Evolutionary conservation across 2,797 vertebrate genomes (phyloP), one percentile per base, ranked within the genome.

Genomic region (Pterois miles): DNA sequence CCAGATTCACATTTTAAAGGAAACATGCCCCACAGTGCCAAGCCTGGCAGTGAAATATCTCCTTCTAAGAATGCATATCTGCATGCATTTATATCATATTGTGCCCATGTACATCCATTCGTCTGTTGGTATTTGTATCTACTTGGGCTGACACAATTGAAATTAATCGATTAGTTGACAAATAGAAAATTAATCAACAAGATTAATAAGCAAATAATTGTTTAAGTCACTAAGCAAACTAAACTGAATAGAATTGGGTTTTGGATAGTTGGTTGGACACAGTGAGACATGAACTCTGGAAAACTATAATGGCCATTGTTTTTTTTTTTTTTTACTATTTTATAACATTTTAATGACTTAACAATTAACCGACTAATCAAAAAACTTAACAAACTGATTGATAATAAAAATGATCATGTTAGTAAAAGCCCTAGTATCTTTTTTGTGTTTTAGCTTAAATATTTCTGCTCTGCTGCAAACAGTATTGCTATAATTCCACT

Each of bases 1-100:
- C 48, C 18, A 52, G 14, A 69, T 69, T 79, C 53, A 36, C 25
- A 36, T 75, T 78, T 74, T 38, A 27, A 68, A 66, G 34, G 10
- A 67, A 34, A 11, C 29, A 57, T 33, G 58, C 63, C 7, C 46
- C 22, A 18, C 3, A 22, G 2, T 62, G 14, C 64, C 20, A 43
- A 40, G 11, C 27, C 57, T 43, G 25, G 9, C 12, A 33, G 33
- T 13, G 12, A 64, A 10, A 43, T 8, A 31, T 3, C 1, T 60
- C 75, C 62, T 56, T 60, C 53, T 33, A 66, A 58, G 33, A 74
- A 70, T 7, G 57, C 6, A 50, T 50, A 54, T 22, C 34, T 68
- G 40, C 14, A 40, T 62, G 34, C 11, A 29, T 58, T 14, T n/a
- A 18, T 48, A 27, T 18, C 1, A 5, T 56, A 18, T 5, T 34